Conservation (phyloP, 2,113 vertebrate genomes). For the Embiotoca jacksoni region DNA sequence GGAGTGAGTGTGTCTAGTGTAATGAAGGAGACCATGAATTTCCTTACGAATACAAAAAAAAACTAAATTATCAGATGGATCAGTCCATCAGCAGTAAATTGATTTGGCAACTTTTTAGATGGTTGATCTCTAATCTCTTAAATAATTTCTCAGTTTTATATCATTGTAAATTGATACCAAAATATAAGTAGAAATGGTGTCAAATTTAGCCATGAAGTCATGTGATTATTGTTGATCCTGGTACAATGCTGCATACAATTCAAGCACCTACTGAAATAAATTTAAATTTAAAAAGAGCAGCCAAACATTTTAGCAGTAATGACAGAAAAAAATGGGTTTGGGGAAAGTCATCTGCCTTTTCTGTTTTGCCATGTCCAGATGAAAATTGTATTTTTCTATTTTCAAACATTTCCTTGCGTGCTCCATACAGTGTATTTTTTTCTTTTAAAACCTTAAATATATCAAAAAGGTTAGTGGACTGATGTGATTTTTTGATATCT, state of each 20-base stretch:
- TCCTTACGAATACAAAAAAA: conserved; percentile 2
- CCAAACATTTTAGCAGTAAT: conserved; percentile 29
- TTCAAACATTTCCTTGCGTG: conserved; percentile 90
- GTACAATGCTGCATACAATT: background rate
- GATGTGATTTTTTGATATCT: conserved; percentile 95
- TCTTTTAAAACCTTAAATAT: conserved; percentile 87
- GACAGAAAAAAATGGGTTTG: background rate
- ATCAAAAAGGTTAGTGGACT: conserved; percentile 92
- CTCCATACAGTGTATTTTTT: conserved; percentile 79
- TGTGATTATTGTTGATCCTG: background rate
- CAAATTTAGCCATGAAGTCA: background rate
- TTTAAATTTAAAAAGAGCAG: conserved; percentile 10
- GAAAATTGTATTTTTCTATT: conserved; percentile 84
- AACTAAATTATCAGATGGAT: background rate
- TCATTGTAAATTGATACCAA: background rate
- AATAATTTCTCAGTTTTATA: background rate
- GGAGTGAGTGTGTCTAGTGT: conserved; percentile 28
- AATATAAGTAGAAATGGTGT: background rate
- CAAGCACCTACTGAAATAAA: background rate
- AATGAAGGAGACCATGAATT: background rate
- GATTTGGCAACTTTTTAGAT: background rate
- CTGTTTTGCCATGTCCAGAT: conserved; percentile 40
- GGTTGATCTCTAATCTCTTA: no score
- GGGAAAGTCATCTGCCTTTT: conserved; percentile 32
- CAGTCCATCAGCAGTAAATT: conserved; percentile 12